These are phyloP conservation scores for Scaptodrosophila latifasciaeformis DNA, from an alignment of 2,888 invertebrate genomes.

Conservation along the genomic window DNA sequence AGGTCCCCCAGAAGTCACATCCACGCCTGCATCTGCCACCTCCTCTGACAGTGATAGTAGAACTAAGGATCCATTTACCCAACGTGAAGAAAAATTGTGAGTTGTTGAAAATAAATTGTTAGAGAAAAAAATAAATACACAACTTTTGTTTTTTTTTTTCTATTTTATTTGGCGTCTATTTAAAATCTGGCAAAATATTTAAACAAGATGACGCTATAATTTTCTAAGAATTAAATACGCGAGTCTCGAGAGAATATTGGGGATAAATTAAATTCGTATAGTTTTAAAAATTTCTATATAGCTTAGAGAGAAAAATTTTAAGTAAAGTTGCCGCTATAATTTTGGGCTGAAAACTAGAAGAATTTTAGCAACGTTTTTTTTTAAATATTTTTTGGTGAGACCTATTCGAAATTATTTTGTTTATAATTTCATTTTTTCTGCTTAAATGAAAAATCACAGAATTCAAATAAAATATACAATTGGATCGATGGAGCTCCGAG, in stretches of 20 bases:
- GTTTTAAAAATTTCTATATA: background rate
- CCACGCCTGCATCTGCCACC: too few species aligned
- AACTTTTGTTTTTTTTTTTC: conserved; percentile 16
- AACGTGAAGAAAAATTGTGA: conserved; percentile 9
- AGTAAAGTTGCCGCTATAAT: background rate
- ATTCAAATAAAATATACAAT: conserved; percentile 42
- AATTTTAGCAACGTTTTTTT: too few species aligned
- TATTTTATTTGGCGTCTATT: conserved; percentile 27
- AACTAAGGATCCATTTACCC: conserved; percentile 14
- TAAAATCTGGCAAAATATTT: conserved; percentile 13
- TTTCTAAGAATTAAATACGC: conserved; percentile 2
- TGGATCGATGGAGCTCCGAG: too few species aligned
- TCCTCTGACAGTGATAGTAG: conserved; percentile 36
- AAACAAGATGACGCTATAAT: conserved; percentile 1
- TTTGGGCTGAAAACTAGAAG: too few species aligned
- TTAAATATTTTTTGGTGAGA: too few species aligned
- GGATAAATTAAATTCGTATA: conserved; percentile 30
- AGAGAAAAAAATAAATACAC: conserved; percentile 41
- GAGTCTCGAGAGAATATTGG: conserved; percentile 1
- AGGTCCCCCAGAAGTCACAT: conserved; percentile 42
- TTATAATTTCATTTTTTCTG: conserved; percentile 10
- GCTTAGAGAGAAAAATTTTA: conserved; percentile 4
- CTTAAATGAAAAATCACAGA: conserved; percentile 67
- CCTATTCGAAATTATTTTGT: conserved; percentile 32
- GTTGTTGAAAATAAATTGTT: conserved; percentile 4